Percentiles rank a stretch among this genome's conserved stretches.
phyloP scores from a whole-genome alignment of 2,888 invertebrate species.

The Alcis repandata region DNA sequence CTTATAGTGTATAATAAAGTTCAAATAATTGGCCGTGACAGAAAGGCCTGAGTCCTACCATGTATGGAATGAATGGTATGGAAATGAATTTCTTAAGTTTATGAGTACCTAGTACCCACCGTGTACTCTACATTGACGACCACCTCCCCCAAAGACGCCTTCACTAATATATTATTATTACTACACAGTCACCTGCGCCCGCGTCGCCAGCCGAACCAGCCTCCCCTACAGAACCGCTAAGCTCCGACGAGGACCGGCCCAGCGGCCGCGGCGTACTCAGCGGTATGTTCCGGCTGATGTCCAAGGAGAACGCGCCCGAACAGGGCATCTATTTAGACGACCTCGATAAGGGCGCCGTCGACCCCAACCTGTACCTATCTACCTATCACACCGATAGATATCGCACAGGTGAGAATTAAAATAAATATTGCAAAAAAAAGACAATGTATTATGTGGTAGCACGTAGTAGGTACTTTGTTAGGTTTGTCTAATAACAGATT shows the following conservation, averaged over 20 bases:
- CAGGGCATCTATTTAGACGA: conserved; percentile 97
- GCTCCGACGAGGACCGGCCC: conserved; percentile 83
- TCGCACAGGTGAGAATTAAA: conserved; percentile 71
- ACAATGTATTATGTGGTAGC: too few species aligned
- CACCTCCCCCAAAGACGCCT: too few species aligned
- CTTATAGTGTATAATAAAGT: too few species aligned
- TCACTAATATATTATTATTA: too few species aligned
- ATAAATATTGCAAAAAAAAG: not conserved
- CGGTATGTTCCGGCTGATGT: conserved; percentile 97
- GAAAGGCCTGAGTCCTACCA: too few species aligned
- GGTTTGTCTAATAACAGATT: too few species aligned
- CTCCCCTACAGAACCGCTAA: conserved; percentile 76
- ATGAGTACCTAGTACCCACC: too few species aligned
- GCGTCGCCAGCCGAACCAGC: conserved; percentile 66
- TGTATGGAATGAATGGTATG: too few species aligned
- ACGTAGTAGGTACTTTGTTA: too few species aligned
- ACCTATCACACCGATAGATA: conserved; percentile 87
- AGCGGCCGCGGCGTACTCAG: conserved; percentile 91
- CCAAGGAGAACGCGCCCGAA: conserved; percentile 68
- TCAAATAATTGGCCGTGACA: too few species aligned
- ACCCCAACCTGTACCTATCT: conserved; percentile 97
- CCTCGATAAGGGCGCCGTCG: conserved; percentile 94
- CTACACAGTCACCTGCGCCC: conserved; percentile 61
- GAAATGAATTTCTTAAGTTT: too few species aligned
- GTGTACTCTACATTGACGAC: too few species aligned